These are phyloP conservation scores for Synanthedon andrenaeformis DNA, from an alignment of 2,888 invertebrate genomes.

Conservation along the genomic window DNA sequence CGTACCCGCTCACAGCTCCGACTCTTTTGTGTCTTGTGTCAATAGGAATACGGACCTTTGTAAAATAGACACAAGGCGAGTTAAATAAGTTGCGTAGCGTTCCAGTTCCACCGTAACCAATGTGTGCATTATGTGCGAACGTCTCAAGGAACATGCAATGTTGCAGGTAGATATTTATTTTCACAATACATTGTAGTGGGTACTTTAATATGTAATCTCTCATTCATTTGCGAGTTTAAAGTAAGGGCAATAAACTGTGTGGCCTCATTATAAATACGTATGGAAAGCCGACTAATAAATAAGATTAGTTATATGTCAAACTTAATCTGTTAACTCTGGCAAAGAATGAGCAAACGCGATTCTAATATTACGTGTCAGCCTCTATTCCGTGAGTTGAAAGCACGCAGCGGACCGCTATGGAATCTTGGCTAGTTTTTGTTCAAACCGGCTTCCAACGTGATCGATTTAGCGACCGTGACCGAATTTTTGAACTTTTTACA, in stretches of 20 bases:
- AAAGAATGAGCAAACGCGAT: too few species aligned
- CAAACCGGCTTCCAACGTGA: constrained; percentile 23
- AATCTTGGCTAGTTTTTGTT: constrained; percentile 25
- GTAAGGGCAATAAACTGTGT: too few species aligned
- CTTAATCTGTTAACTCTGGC: too few species aligned
- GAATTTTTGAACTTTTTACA: constrained; percentile 17
- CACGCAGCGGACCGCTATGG: constrained; percentile 6
- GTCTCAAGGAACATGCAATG: constrained; percentile 22
- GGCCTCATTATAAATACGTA: background rate
- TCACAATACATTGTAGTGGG: too few species aligned
- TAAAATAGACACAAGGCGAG: background rate
- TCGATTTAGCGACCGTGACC: constrained; percentile 31
- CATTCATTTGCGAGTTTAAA: background rate
- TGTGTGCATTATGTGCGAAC: constrained; percentile 31
- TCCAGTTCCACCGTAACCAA: constrained; percentile 20
- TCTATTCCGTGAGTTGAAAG: background rate
- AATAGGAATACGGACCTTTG: background rate
- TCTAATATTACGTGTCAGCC: too few species aligned
- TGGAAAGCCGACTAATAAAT: too few species aligned
- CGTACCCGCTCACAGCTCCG: constrained; percentile 8
- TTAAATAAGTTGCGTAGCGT: background rate
- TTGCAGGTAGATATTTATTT: constrained; percentile 12
- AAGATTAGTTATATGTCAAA: too few species aligned
- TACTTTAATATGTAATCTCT: background rate
- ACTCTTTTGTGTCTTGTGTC: background rate